Evolutionary conservation across 2,888 invertebrate species (phyloP).

Genomic region (Pyrochroa serraticornis): DNA sequence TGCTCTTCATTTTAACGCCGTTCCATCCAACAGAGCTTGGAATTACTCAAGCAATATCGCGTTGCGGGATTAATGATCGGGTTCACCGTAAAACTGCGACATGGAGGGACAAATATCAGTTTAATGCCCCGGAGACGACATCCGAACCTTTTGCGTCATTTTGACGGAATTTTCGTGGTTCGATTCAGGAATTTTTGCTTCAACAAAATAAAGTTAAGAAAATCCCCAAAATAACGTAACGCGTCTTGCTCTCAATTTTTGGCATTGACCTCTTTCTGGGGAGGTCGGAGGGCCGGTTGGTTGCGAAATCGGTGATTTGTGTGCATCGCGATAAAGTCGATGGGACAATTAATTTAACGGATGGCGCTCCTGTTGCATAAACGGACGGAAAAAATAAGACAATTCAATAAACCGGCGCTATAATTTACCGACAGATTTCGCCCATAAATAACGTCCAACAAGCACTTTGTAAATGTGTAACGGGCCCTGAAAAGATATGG

Average conservation of each 20-base stretch:
- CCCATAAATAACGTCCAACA: conserved; percentile 17
- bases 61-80: conserved; percentile 11
- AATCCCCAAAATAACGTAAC: too few relatives aligned
- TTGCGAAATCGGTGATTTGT: conserved; percentile 2
- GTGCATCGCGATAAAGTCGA: conserved; percentile 11
- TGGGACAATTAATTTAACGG: conserved; percentile 7
- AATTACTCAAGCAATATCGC: conserved; percentile 9
- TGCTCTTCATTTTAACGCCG: conserved; percentile 21
- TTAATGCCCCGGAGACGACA: background rate
- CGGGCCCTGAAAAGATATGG: conserved; percentile 9
- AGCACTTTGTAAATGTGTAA: conserved; percentile 15
- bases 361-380: conserved; percentile 4
- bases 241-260: too few relatives aligned
- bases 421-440: conserved; percentile 20
- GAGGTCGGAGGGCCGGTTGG: background rate
- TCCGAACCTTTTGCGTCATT: background rate
- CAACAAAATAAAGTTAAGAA: too few relatives aligned
- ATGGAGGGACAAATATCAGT: background rate
- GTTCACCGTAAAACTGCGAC: conserved; percentile 3
- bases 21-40: conserved; percentile 4
- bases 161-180: too few relatives aligned
- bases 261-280: background rate
- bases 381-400: conserved; percentile 15
- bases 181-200: too few relatives aligned
- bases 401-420: conserved; percentile 8